Evolutionary conservation across 1,140 invertebrate species (phyloP).

Genomic region (Brachionus paranguensis): DNA sequence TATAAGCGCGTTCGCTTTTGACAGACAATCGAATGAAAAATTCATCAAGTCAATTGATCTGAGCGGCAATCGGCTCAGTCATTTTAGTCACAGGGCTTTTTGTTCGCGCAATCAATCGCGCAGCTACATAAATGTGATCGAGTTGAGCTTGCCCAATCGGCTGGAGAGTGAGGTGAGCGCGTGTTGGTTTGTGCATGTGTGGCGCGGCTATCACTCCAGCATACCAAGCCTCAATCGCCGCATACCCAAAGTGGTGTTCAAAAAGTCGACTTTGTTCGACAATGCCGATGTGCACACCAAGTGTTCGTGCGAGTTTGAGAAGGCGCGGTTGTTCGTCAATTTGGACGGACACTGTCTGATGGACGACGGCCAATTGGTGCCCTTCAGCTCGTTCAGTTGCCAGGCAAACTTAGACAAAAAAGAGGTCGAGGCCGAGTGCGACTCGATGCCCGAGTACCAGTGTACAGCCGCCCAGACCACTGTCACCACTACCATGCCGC

Average conservation of each 20-base stretch:
- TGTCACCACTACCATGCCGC: not conserved
- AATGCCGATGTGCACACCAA: not conserved
- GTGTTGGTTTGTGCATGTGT: constrained; percentile 23
- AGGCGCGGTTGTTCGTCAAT: not conserved
- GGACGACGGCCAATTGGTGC: not conserved
- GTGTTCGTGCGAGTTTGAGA: not conserved
- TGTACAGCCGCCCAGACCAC: not conserved
- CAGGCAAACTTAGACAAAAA: not conserved
- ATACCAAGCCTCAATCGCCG: not conserved
- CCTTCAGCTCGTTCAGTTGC: not conserved
- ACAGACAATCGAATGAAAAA: not conserved
- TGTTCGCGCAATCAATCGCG: not conserved
- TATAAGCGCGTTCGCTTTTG: not conserved
- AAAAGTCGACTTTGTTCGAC: not conserved
- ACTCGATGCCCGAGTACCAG: not conserved
- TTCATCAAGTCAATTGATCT: constrained; percentile 18
- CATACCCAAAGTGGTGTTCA: not conserved
- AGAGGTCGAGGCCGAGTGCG: not conserved
- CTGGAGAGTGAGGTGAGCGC: not conserved
- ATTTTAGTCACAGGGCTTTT: not conserved
- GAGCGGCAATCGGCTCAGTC: not conserved
- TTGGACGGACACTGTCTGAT: not conserved
- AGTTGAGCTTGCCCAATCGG: not conserved
- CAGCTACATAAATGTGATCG: not conserved
- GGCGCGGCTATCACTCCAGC: not conserved